These are phyloP conservation scores for Festucalex cinctus DNA, from an alignment of 2,113 vertebrate genomes.

Conservation along the genomic window DNA sequence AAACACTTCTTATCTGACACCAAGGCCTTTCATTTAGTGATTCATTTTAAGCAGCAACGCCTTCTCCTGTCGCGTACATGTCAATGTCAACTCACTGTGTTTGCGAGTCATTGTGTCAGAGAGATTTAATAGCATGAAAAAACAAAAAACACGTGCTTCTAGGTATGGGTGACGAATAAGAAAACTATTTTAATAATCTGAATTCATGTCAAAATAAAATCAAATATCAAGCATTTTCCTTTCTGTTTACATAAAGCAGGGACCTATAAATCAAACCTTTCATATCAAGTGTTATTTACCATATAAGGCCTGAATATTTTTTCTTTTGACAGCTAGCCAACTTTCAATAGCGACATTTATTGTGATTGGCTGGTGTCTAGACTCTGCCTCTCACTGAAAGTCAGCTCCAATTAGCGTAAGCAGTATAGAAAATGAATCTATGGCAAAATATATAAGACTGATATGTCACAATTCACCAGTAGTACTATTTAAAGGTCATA, in stretches of 20 bases:
- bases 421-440: background rate
- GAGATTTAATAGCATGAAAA: no score
- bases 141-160: background rate
- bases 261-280: background rate
- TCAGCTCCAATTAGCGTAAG: background rate
- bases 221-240: background rate
- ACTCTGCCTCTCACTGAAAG: background rate
- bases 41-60: background rate
- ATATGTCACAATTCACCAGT: background rate
- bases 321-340: background rate
- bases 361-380: no score
- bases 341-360: background rate
- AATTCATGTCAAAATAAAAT: background rate
- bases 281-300: background rate
- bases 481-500: background rate
- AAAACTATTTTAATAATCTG: no score
- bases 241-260: background rate
- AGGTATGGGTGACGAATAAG: background rate
- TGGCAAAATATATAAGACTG: background rate
- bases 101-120: background rate
- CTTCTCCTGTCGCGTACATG: background rate
- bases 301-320: background rate
- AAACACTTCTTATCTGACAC: slow-evolving; percentile 7
- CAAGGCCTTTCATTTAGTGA: background rate
- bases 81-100: background rate